phyloP scores from a whole-genome alignment of 2,888 invertebrate genomes.

The Chelonus formosanus region DNA sequence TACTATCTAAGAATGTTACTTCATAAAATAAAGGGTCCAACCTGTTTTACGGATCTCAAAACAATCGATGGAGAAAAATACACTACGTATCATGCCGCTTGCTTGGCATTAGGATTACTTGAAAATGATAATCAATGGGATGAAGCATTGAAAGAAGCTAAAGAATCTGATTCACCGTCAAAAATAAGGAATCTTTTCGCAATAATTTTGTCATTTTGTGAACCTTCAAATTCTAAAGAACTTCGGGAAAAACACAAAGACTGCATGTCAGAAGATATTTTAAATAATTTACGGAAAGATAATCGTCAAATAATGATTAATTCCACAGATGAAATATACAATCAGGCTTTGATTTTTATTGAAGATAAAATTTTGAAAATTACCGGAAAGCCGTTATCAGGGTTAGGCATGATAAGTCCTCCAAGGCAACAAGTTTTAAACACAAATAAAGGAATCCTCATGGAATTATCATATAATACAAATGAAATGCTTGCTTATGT shows the following conservation, averaged over 20 bases:
- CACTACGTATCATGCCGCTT: conserved; percentile 30
- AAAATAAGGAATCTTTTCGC: conserved; percentile 42
- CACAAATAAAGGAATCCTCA: too few species aligned
- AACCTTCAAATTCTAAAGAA: conserved; percentile 42
- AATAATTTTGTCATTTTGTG: conserved; percentile 51
- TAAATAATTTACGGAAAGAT: conserved; percentile 43
- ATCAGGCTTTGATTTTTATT: conserved; percentile 50
- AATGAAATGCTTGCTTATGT: too few species aligned
- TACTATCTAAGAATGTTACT: conserved; percentile 26
- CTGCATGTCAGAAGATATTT: conserved; percentile 50
- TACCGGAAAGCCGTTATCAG: too few species aligned
- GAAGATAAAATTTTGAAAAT: conserved; percentile 38
- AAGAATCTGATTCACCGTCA: conserved; percentile 37
- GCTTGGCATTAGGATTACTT: conserved; percentile 33
- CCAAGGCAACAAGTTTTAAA: too few species aligned
- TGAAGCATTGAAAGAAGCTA: conserved; percentile 21
- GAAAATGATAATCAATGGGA: not conserved
- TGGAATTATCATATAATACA: too few species aligned
- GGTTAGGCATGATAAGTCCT: too few species aligned
- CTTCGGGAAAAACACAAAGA: conserved; percentile 42
- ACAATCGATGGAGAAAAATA: conserved; percentile 23
- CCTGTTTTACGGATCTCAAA: conserved; percentile 23
- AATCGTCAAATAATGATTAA: conserved; percentile 40
- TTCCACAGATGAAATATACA: conserved; percentile 44
- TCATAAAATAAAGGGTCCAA: conserved; percentile 23